Evolutionary conservation across 2,113 vertebrate genomes (phyloP).

Genomic region (Hypanus sabinus): DNA sequence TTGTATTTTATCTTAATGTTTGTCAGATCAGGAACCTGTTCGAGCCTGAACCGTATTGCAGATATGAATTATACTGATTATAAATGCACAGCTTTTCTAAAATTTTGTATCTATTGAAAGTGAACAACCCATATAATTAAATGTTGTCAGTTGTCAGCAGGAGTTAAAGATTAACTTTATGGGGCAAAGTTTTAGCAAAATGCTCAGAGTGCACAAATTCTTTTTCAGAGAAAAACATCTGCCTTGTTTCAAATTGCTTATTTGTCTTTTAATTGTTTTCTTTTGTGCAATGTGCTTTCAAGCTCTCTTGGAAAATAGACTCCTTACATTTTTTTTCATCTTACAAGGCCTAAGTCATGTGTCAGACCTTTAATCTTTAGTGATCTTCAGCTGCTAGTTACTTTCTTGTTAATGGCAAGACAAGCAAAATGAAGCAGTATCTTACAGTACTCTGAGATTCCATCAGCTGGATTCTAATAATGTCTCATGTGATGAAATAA

Average conservation of each 20-base stretch:
- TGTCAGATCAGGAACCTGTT: not conserved
- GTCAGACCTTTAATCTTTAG: slow-evolving; percentile 33
- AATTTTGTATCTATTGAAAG: not conserved
- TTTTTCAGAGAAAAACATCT: not conserved
- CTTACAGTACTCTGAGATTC: slow-evolving; percentile 37
- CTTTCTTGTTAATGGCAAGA: slow-evolving; percentile 19
- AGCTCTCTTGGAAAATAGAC: not conserved
- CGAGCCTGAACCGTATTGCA: not conserved
- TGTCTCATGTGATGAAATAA: slow-evolving; percentile 39
- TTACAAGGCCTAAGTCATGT: slow-evolving; percentile 8
- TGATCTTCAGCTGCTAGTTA: slow-evolving; percentile 32
- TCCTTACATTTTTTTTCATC: slow-evolving; percentile 24
- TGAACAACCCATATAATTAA: not conserved
- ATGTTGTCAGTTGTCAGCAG: not conserved
- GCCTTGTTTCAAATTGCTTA: not conserved
- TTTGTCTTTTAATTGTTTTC: not conserved
- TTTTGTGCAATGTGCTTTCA: not conserved
- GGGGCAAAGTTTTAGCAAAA: not conserved
- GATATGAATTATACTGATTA: not conserved
- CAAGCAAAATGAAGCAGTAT: slow-evolving; percentile 32
- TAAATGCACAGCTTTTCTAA: not conserved
- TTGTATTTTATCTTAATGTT: not conserved
- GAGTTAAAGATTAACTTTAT: not conserved
- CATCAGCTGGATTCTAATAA: slow-evolving; percentile 41
- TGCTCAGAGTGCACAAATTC: not conserved